phyloP scores from a whole-genome alignment of 2,888 invertebrate genomes.

The Platynereis dumerilii region DNA sequence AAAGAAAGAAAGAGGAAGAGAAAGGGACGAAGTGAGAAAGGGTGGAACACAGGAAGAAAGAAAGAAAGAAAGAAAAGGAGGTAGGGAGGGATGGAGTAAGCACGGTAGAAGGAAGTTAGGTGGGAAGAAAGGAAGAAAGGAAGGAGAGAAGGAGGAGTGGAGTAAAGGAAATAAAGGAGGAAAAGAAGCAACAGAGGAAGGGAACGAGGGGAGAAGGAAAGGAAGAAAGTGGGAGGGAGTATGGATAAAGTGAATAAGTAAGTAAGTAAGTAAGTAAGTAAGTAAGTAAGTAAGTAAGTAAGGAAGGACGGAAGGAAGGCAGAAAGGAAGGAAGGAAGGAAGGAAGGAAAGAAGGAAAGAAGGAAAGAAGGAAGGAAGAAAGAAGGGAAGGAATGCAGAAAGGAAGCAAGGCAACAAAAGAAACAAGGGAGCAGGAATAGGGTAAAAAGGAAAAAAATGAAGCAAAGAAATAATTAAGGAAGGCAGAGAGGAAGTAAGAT shows the following conservation, averaged over 20 bases:
- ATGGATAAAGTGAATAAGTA: not conserved
- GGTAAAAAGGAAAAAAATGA: not conserved
- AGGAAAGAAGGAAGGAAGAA: slow-evolving; percentile 10
- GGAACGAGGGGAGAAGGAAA: not conserved
- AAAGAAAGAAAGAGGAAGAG: not conserved
- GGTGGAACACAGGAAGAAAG: not conserved
- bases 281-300: not conserved
- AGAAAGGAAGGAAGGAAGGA: not conserved
- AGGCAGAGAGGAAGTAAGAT: too few relatives aligned
- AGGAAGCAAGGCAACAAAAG: not conserved
- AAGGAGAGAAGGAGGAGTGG: not conserved
- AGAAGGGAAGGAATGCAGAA: slow-evolving; percentile 4
- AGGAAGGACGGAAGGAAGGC: not conserved
- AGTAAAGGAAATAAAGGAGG: slow-evolving; percentile 1
- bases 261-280: not conserved
- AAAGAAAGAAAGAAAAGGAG: not conserved
- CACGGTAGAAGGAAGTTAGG: not conserved
- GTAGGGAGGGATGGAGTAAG: not conserved
- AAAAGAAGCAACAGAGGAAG: too few relatives aligned
- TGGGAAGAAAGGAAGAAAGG: not conserved
- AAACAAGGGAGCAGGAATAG: not conserved
- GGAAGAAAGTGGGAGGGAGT: not conserved
- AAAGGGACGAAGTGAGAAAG: not conserved
- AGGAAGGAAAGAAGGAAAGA: not conserved
- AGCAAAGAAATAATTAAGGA: not conserved